Base-by-base conservation (phyloP, 2,797 vertebrate genomes). In the Falco berigora region DNA sequence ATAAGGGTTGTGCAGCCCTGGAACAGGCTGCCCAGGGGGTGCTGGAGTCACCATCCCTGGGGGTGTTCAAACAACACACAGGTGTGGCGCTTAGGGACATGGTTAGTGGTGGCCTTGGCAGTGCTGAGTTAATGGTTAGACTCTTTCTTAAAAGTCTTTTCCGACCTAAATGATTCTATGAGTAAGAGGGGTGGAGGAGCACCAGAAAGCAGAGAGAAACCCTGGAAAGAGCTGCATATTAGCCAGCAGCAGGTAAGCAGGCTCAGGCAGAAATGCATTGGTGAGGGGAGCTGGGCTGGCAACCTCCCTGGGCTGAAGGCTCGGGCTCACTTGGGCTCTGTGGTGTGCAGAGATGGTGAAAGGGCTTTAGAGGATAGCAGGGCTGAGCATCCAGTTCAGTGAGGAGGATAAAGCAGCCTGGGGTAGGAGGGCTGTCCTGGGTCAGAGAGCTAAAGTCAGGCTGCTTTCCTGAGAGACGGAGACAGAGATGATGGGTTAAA, bases 371-470 rank as follows among this genome's bases (percentile, higher is more conserved):
- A 27, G 53, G 50, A 9, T 1, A 22, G 30, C 13, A 25, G 68
- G 40, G 25, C 69, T 62, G 68, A 66, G 79, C 50, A 12, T 16
- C 16, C 0, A 1, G 5, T 23, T 24, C 17, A 10, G 17, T 2
- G 17, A 40, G 63, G n/a, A 52, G 25, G 30, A 10, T 36, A 8
- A 58, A 58, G 34, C 64, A 77, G 47, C 28, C 30, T 24, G 18
- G 28, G 22, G 32, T 2, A 47, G n/a, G 44, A 69, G 25, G 40
- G 9, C 25, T 64, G 55, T n/a, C 38, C 32, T 38, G 75, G 12
- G 12, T 15, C 38, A 12, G 28, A 22, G 69, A 14, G 32, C 16
- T 46, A 4, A 42, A n/a, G 49, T 6, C 59, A 36, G 85, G 42
- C 47, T 66, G 47, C 36, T 80, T 38, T 59, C 24, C 40, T 9